A percentile compares a stretch with the other conserved stretches of the same genome.
phyloP scores from a whole-genome alignment of 1,140 invertebrate genomes.

The Drosophila funebris region DNA sequence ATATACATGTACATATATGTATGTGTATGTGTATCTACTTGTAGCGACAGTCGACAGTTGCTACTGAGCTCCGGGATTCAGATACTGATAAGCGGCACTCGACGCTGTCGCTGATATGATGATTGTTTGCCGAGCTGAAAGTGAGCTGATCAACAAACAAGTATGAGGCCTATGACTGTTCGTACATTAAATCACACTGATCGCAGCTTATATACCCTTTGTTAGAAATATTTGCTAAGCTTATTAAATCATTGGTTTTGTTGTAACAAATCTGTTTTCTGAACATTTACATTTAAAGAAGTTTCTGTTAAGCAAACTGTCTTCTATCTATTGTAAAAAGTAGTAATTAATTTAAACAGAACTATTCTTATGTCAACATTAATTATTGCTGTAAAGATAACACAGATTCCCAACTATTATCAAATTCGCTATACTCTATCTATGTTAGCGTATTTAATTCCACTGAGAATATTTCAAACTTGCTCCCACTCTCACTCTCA shows the following conservation, averaged over 20 bases:
- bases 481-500: not conserved
- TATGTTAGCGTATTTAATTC: not conserved
- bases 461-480: not conserved
- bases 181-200: not conserved
- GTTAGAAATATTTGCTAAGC: not conserved
- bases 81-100: conserved; percentile 55
- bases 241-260: no score
- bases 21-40: not conserved
- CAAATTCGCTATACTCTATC: not conserved
- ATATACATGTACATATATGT: not conserved
- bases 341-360: no score
- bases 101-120: conserved; percentile 26
- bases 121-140: conserved; percentile 62
- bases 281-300: no score
- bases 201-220: not conserved
- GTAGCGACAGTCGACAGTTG: not conserved
- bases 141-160: conserved; percentile 70
- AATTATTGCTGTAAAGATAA: no score
- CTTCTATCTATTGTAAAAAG: no score
- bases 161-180: conserved; percentile 31
- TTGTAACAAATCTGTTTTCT: no score
- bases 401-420: no score
- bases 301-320: no score
- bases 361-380: no score
- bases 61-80: conserved; percentile 38